phyloP scores from a whole-genome alignment of 2,888 invertebrate genomes.

The Drosophila limbata region DNA sequence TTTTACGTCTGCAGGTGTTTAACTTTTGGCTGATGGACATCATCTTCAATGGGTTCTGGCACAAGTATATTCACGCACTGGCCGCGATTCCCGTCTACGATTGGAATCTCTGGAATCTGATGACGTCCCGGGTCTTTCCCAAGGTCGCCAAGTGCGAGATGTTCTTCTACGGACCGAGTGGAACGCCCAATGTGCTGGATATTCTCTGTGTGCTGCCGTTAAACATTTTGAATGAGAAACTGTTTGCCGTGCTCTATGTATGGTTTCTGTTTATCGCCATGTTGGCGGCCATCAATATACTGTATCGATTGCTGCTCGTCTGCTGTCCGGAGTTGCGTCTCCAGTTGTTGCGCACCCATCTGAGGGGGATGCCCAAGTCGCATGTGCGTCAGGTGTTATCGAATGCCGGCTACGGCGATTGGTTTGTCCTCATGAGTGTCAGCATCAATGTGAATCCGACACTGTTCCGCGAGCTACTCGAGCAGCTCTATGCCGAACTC shows the following conservation, averaged over 20 bases:
- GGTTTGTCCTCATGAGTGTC: slow-evolving; percentile 91
- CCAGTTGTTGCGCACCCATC: slow-evolving; percentile 70
- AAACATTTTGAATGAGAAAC: slow-evolving; percentile 92
- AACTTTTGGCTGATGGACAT: slow-evolving; percentile 80
- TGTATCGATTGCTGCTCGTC: slow-evolving; percentile 88
- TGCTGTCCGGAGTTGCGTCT: slow-evolving; percentile 83
- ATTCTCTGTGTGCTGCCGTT: slow-evolving; percentile 90
- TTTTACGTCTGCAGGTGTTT: slow-evolving; percentile 53
- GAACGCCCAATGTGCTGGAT: slow-evolving; percentile 92
- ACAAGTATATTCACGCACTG: slow-evolving; percentile 75
- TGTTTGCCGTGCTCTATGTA: slow-evolving; percentile 90
- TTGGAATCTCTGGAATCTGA: slow-evolving; percentile 81
- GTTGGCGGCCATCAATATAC: slow-evolving; percentile 87
- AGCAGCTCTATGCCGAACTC: slow-evolving; percentile 84
- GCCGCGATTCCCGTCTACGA: slow-evolving; percentile 73
- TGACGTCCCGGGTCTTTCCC: slow-evolving; percentile 82
- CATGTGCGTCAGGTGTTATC: slow-evolving; percentile 67
- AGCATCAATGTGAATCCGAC: slow-evolving; percentile 91
- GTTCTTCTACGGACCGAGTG: slow-evolving; percentile 94
- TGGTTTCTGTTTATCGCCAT: slow-evolving; percentile 89
- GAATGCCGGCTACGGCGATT: slow-evolving; percentile 88
- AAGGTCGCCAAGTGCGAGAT: slow-evolving; percentile 95
- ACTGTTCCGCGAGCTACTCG: slow-evolving; percentile 88
- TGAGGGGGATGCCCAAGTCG: slow-evolving; percentile 67
- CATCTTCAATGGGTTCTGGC: slow-evolving; percentile 82